Base-by-base conservation (phyloP, 2,113 vertebrate genomes). In the Colossoma macropomum region DNA sequence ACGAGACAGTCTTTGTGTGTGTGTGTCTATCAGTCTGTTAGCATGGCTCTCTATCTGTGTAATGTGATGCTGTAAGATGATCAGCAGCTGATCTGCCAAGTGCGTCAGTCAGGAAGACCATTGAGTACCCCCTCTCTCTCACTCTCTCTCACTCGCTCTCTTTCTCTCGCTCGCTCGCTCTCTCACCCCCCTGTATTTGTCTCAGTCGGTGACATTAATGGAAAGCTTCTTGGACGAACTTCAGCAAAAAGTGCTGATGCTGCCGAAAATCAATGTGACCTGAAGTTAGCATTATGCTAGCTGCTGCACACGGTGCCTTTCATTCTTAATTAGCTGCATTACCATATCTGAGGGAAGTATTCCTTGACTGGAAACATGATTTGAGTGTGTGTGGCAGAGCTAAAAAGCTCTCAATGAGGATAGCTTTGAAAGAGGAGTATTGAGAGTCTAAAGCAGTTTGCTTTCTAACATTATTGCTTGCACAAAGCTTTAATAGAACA, bases 11-110 rank as follows among this genome's bases (percentile, higher is more conserved):
- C 4, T 25, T 8, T 52, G 50, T 38, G 59, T 77, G 48, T 69
- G 84, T 68, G 23, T 79, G 11, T 52, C 59, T 60, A 5, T 13
- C 11, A 15, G 17, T 80, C 15, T 38, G 45, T 10, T 9, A n/a
- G 15, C 41, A 8, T 30, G 69, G 59, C 25, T 21, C 28, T 34
- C n/a, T 71, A 25, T 76, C 45, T 66, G 38, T 80, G 85, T 79
- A 87, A 85, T 65, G 41, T 21, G 77, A 86, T 23, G n/a, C 85
- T 77, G 83, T 78, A 75, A 81, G 60, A 84, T 65, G 71, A 85
- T 79, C 83, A 38, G 28, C 23, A 73, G 75, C 62, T 59, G 80
- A 84, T 81, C 70, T 54, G 75, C 77, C 73, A 81, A 65, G 71
- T 77, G 56, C 75, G 74, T 84, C 63, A 86, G 66, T 63, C 69